Base-by-base conservation (phyloP, 2,113 vertebrate genomes). In the Callipepla squamata region DNA sequence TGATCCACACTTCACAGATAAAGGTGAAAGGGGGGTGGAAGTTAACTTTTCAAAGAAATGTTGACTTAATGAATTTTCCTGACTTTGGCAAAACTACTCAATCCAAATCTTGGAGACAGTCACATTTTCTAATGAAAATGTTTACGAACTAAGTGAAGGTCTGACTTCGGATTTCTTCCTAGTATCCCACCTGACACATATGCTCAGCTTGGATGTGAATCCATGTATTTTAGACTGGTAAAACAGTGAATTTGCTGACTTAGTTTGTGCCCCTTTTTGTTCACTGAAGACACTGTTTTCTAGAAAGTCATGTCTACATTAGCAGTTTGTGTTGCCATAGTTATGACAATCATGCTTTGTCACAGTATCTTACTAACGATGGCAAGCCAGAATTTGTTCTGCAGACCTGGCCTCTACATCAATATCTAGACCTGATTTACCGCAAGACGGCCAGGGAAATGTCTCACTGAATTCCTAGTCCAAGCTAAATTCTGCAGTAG, bases 51-150 rank as follows among this genome's bases (percentile, higher is more conserved):
- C 48, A 93, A 84, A 90, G 28, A 90, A 92, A 75, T 48, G 23
- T 83, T 81, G 25, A 93, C 68, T 32, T 93, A 95, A 86, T 93
- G 53, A 87, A 77, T 96, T 95, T 92, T 94, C 92, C 87, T 80
- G 62, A 79, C 65, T 94, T 87, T 66, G 77, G 77, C 75, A 94
- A 93, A 90, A 44, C 1, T 36, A 34, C 63, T 69, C 21, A 73
- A 92, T 75, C 57, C 15, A 85, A 85, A 66, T 83, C 50, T 84
- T 94, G 62, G 73, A 90, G 40, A 78, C 51, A 72, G 38, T 22
- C 13, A 90, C 15, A 65, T 84, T 93, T 93, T 92, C 53, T 88
- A 88, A 84, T 66, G 83, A 86, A 90, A 95, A 90, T 81, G 66
- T 93, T 96, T 86, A 84, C 76, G 75, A 93, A 86, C 80, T 95